Evolutionary conservation across 2,113 vertebrate genomes (phyloP).

Genomic region (Verasper variegatus): DNA sequence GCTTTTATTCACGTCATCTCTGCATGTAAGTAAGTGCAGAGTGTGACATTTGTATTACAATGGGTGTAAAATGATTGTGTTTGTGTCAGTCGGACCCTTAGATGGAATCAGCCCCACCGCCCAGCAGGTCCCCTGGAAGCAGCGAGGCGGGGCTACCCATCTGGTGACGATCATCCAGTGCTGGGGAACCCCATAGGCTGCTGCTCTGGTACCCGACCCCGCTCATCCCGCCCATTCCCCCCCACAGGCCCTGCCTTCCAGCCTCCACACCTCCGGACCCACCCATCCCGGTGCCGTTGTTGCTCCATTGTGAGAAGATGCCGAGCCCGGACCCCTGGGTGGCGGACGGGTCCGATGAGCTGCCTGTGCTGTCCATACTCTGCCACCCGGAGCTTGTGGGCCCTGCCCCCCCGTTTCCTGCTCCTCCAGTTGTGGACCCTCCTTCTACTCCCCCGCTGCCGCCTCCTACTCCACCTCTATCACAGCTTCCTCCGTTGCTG

Average conservation of each 20-base stretch:
- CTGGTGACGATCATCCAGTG: slow-evolving; percentile 95
- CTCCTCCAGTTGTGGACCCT: slow-evolving; percentile 47
- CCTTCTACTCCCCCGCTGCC: slow-evolving; percentile 58
- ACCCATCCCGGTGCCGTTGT: slow-evolving; percentile 80
- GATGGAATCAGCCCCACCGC: slow-evolving; percentile 96
- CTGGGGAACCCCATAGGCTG: slow-evolving; percentile 95
- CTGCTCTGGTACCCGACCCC: slow-evolving; percentile 89
- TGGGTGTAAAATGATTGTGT: slow-evolving; percentile 27
- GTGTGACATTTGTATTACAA: slow-evolving; percentile 39
- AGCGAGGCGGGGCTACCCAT: slow-evolving; percentile 98
- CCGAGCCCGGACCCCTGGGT: slow-evolving; percentile 88
- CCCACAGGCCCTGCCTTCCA: slow-evolving; percentile 91
- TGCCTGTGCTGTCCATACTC: slow-evolving; percentile 93
- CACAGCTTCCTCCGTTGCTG: slow-evolving; percentile 69
- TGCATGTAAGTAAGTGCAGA: slow-evolving; percentile 61
- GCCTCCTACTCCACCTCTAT: slow-evolving; percentile 76
- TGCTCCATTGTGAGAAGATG: slow-evolving; percentile 98
- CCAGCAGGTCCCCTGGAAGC: slow-evolving; percentile 98
- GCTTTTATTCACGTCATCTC: slow-evolving; percentile 59
- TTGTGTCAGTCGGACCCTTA: slow-evolving; percentile 77
- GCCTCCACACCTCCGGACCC: slow-evolving; percentile 86
- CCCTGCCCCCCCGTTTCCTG: slow-evolving; percentile 59
- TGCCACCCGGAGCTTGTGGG: slow-evolving; percentile 88
- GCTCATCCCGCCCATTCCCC: slow-evolving; percentile 83
- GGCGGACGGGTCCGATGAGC: slow-evolving; percentile 87